Percentiles rank a stretch among this genome's conserved stretches.
Conservation (phyloP, 2,888 invertebrate species). For the Drosophila stalkeri region DNA sequence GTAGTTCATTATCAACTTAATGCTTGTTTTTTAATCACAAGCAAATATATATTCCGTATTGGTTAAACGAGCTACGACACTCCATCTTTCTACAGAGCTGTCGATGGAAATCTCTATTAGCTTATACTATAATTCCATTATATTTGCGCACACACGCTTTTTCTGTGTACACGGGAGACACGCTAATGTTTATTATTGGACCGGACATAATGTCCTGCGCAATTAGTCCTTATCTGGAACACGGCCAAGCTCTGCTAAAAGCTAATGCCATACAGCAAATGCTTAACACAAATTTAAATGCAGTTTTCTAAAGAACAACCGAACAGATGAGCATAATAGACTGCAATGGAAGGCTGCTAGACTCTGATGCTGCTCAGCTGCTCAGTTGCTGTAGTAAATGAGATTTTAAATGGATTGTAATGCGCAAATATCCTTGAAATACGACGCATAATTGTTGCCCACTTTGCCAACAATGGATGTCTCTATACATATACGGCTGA, state of each 20-base stretch:
- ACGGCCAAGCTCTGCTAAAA: slow-evolving; percentile 6
- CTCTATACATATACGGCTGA: slow-evolving; percentile 5
- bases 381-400: slow-evolving; percentile 12
- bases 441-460: slow-evolving; percentile 18
- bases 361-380: background rate
- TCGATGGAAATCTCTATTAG: slow-evolving; percentile 22
- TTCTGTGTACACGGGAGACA: slow-evolving; percentile 12
- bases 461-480: slow-evolving; percentile 10
- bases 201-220: slow-evolving; percentile 35
- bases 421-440: slow-evolving; percentile 14
- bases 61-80: background rate
- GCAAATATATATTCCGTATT: background rate
- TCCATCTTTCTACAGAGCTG: slow-evolving; percentile 7
- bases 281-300: slow-evolving; percentile 25
- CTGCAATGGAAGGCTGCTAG: background rate
- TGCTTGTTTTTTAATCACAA: background rate
- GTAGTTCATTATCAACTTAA: slow-evolving; percentile 1
- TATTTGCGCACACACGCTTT: slow-evolving; percentile 1
- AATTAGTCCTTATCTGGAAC: slow-evolving; percentile 41
- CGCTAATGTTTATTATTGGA: slow-evolving; percentile 29
- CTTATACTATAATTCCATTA: background rate
- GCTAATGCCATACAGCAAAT: slow-evolving; percentile 27
- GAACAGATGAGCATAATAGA: background rate
- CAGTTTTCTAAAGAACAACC: background rate
- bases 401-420: slow-evolving; percentile 22